A percentile compares a stretch with the other conserved stretches of the same genome.
Evolutionary conservation across 2,888 invertebrate species (phyloP).

Genomic region (Ennomos erosarius): DNA sequence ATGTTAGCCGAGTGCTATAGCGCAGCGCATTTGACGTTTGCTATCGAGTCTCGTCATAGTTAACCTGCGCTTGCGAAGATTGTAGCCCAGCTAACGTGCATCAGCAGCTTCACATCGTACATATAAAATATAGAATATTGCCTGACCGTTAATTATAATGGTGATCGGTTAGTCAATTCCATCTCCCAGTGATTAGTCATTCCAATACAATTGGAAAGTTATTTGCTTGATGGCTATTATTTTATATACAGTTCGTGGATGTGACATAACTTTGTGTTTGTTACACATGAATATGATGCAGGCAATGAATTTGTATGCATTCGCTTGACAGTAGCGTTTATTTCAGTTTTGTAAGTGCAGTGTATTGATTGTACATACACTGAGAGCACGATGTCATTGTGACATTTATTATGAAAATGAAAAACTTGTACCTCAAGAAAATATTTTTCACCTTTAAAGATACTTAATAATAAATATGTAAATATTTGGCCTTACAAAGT

Average conservation of each 20-base stretch:
- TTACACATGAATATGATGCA: slow-evolving; percentile 61
- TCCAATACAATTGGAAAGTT: slow-evolving; percentile 76
- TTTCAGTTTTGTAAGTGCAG: no score
- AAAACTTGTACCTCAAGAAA: background rate
- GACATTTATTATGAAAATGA: background rate
- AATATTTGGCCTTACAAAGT: no score
- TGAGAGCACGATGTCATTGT: background rate
- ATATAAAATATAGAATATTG: slow-evolving; percentile 9
- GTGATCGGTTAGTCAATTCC: slow-evolving; percentile 75
- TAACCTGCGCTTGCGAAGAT: no score
- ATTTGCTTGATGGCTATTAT: slow-evolving; percentile 71
- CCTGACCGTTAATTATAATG: slow-evolving; percentile 47
- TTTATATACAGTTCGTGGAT: slow-evolving; percentile 64
- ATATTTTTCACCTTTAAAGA: no score
- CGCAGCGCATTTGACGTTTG: background rate
- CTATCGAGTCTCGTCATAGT: no score
- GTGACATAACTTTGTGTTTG: slow-evolving; percentile 50
- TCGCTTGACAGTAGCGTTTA: slow-evolving; percentile 3
- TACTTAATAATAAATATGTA: background rate
- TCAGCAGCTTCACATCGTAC: no score
- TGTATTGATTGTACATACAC: background rate
- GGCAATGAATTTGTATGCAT: slow-evolving; percentile 59
- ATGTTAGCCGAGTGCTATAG: background rate
- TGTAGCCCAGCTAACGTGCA: no score
- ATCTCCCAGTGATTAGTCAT: slow-evolving; percentile 79